Conservation (phyloP, 2,797 vertebrate genomes). For the Sebastes itinus region DNA sequence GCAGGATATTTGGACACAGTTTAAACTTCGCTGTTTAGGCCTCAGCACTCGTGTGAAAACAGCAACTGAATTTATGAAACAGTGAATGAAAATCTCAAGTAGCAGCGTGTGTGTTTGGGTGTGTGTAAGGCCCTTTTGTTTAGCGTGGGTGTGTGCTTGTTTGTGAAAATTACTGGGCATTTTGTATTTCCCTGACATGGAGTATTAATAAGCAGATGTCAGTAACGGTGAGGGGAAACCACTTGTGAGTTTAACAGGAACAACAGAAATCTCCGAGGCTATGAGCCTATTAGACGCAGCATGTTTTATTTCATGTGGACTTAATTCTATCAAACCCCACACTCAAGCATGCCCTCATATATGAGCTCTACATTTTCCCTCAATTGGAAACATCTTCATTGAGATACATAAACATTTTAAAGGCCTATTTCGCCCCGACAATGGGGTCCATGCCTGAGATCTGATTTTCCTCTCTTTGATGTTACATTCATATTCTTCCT, state of each 20-base stretch:
- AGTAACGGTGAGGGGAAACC: slow-evolving; percentile 5
- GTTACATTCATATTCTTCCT: slow-evolving; percentile 63
- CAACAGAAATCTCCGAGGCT: slow-evolving; percentile 38
- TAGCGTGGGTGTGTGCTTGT: slow-evolving; percentile 13
- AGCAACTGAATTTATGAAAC: slow-evolving; percentile 19
- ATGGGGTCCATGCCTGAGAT: slow-evolving; percentile 54
- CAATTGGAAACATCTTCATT: slow-evolving; percentile 70
- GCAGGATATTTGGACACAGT: slow-evolving; percentile 46
- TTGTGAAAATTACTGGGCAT: slow-evolving; percentile 12
- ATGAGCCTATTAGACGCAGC: slow-evolving; percentile 40
- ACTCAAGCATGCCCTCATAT: slow-evolving; percentile 34
- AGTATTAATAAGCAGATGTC: slow-evolving; percentile 52
- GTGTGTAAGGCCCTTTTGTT: background rate
- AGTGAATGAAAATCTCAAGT: slow-evolving; percentile 11
- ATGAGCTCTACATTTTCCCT: slow-evolving; percentile 42
- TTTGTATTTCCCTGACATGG: slow-evolving; percentile 33
- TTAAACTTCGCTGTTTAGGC: slow-evolving; percentile 26
- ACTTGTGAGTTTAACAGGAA: slow-evolving; percentile 46
- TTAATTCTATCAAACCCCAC: slow-evolving; percentile 60
- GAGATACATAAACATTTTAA: slow-evolving; percentile 67
- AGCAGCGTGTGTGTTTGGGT: background rate
- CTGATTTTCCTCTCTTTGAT: slow-evolving; percentile 71
- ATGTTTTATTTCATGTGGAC: slow-evolving; percentile 58
- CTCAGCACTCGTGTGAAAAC: slow-evolving; percentile 20
- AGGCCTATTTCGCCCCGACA: slow-evolving; percentile 45